phyloP scores from a whole-genome alignment of 2,113 vertebrate genomes.

The Chionis minor region DNA sequence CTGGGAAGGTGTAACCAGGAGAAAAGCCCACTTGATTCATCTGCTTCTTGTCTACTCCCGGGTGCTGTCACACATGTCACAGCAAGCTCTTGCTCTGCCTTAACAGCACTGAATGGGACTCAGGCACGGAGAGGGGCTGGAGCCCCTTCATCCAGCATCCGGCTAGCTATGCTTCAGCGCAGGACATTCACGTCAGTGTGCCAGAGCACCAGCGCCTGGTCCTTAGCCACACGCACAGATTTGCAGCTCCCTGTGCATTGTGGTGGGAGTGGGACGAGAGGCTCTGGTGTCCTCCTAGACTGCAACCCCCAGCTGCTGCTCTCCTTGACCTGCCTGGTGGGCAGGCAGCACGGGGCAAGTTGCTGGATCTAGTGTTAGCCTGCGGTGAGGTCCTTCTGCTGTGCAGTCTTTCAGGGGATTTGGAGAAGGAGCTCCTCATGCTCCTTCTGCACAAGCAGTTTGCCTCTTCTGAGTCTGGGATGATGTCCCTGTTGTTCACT shows the following conservation, averaged over 20 bases:
- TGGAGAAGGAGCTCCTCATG: rapidly evolving
- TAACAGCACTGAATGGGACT: rapidly evolving
- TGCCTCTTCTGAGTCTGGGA: background rate
- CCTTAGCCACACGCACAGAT: rapidly evolving
- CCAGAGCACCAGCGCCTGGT: rapidly evolving
- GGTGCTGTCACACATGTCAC: rapidly evolving
- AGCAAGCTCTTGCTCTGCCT: background rate
- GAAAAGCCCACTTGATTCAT: background rate
- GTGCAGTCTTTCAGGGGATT: background rate
- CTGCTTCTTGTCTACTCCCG: background rate
- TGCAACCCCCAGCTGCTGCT: rapidly evolving
- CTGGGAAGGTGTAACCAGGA: background rate
- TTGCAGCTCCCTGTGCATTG: rapidly evolving
- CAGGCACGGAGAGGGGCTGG: rapidly evolving
- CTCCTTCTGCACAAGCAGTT: background rate
- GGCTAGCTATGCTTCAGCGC: rapidly evolving
- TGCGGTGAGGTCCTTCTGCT: rapidly evolving
- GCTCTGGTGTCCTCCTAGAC: background rate
- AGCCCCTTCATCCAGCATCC: background rate
- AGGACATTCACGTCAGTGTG: rapidly evolving
- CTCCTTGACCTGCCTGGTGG: background rate
- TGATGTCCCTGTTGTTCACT: background rate
- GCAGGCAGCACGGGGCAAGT: rapidly evolving
- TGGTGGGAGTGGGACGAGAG: background rate
- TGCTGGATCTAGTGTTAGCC: background rate